Base-by-base conservation (phyloP, 1,140 invertebrate species). In the Drosophila parabipectinata region DNA sequence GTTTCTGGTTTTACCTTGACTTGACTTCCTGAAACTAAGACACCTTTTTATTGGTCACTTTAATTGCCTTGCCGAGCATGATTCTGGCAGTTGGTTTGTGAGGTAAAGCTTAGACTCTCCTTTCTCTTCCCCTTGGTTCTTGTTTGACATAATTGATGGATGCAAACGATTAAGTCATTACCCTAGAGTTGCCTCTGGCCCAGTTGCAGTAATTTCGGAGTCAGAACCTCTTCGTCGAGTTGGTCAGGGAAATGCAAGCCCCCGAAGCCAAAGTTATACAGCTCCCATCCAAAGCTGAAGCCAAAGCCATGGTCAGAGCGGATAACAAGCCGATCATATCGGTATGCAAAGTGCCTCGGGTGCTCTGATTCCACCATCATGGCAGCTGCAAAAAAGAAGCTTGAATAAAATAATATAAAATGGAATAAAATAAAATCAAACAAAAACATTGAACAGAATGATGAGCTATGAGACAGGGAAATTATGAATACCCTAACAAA, bases 261-360 rank as follows among this genome's bases (percentile, higher is more conserved):
- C 51, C 67, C n/a, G 10, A 15, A 45, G 5, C 3, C 6, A 47
- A 28, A 34, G 34, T 30, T 26, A 47, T 21, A 18, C 15, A 14
- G 37, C 21, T 21, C 45, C 34, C 55, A 34, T 21, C 21, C 21
- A 14, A 14, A 53, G 44, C 57, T 21, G 8, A 32, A 47, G 32
- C 21, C 14, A 55, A 62, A 51, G 45, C 50, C 37, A 63, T 54
- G 55, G 58, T 67, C 52, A 66, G 37, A 53, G 53, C 75, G 63
- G 60, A 83, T 82, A 78, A 82, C 79, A 77, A 55, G 75, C 44
- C 50, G 57, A 82, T 75, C 61, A 59, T 71, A 83, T 82, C 79
- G 64, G 61, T 71, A 75, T 83, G 60, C 74, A 83, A 79, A 76
- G 39, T 72, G 66, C 76, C 63, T 26, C 50, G 66, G 72, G 66